Base-by-base conservation (phyloP, 2,113 vertebrate genomes). In the Guaruba guarouba region DNA sequence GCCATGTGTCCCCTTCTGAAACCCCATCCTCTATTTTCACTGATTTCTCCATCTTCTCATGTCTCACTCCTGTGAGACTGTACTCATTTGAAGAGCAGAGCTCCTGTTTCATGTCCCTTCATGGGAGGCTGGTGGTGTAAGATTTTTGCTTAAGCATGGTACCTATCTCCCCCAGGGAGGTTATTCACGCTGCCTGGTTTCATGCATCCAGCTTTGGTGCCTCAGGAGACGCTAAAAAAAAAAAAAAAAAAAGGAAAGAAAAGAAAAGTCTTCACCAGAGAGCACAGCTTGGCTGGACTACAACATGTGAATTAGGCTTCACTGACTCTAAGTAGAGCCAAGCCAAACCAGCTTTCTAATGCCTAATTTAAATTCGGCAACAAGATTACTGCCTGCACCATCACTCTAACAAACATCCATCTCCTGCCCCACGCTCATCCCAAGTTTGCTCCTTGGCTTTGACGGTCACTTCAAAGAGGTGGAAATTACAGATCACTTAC, bases 101-200 rank as follows among this genome's bases (percentile, higher is more conserved):
- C 17, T 90, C 25, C 46, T 25, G 22, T 14, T 28, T 52, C 43
- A 33, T 13, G 9, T 79, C 20, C 70, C 74, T 83, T 25, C 62
- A 59, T 28, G 51, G 17, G 31, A 85, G 27, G 20, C 28, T 80
- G 37, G n/a, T 69, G 43, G 39, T 0, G 0, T 28, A 61, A 62
- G 35, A 10, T 80, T 74, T 61, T n/a, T 46, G 61, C 49, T 25
- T 24, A 29, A 41, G 25, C 29, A 57, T 64, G 54, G 63, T 2
- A 1, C 43, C 57, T 68, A 2, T 55, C 18, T 69, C n/a, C 61
- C 51, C 77, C 1, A 0, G 22, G 22, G 28, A 37, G 10, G 7
- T 67, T 59, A 35, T 29, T 71, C 71, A 44, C 0, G 0, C 11
- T 83, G 75, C 63, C 22, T 70, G 33, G 22, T 78, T 81, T 84